Percentiles rank a stretch among this genome's conserved stretches.
These are phyloP conservation scores for Myodes glareolus DNA, from an alignment of 2,113 vertebrate species.

Conservation along the genomic window DNA sequence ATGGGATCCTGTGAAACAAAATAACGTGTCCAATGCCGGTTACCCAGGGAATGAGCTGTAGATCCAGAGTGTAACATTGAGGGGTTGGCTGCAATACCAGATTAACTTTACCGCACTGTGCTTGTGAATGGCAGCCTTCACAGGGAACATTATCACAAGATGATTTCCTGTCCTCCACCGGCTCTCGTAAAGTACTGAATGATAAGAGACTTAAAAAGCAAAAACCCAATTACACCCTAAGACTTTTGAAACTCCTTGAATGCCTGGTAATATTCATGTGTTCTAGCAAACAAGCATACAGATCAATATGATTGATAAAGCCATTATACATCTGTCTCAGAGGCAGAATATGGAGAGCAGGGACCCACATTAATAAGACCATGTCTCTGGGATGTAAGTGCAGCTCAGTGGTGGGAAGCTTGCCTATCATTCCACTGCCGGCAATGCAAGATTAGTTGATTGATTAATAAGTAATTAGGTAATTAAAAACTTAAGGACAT, in stretches of 20 bases:
- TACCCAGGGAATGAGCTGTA: background rate
- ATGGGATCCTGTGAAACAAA: background rate
- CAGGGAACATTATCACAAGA: background rate
- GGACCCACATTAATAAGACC: background rate
- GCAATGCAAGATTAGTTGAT: background rate
- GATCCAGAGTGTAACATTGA: background rate
- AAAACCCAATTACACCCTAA: background rate
- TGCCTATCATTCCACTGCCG: background rate
- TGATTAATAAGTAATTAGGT: background rate
- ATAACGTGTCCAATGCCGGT: background rate
- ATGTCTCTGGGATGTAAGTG: background rate
- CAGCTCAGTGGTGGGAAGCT: background rate
- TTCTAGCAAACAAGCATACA: background rate
- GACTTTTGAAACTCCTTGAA: background rate
- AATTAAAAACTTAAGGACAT: background rate
- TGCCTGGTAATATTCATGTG: background rate
- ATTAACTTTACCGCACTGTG: background rate
- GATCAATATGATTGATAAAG: background rate
- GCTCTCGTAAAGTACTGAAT: background rate
- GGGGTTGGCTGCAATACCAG: background rate
- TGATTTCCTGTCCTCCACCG: background rate
- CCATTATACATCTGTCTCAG: background rate
- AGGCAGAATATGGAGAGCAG: background rate
- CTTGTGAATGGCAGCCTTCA: background rate
- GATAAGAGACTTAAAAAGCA: background rate